A percentile compares a stretch with the other conserved stretches of the same genome.
Evolutionary conservation across 2,797 vertebrate genomes (phyloP).

Genomic region (Typhlichthys subterraneus): DNA sequence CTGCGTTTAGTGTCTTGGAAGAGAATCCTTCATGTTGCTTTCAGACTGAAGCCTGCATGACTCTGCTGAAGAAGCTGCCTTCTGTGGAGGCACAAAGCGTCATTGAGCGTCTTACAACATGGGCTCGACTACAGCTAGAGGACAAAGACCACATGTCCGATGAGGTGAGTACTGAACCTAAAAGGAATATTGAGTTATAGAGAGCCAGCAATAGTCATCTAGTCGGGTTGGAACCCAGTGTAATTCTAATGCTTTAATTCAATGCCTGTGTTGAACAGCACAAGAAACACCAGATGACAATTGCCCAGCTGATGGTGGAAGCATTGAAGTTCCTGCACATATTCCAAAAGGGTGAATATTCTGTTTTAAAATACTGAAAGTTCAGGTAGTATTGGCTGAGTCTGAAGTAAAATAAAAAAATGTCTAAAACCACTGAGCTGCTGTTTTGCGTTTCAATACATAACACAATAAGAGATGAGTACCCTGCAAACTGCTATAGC

Average conservation of each 20-base stretch:
- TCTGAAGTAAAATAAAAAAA: too few relatives aligned
- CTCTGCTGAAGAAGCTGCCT: constrained; percentile 80
- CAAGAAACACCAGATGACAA: constrained; percentile 78
- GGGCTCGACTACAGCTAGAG: constrained; percentile 84
- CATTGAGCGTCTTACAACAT: constrained; percentile 82
- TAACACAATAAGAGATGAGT: too few relatives aligned
- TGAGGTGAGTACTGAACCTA: constrained; percentile 74
- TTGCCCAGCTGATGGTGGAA: constrained; percentile 84
- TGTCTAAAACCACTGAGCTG: too few relatives aligned
- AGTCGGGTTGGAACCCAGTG: too few relatives aligned
- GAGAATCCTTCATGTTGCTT: constrained; percentile 17
- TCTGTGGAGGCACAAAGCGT: constrained; percentile 78
- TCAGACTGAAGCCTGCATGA: constrained; percentile 83
- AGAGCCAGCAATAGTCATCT: too few relatives aligned
- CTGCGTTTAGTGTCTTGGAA: neutral
- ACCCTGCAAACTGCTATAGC: too few relatives aligned
- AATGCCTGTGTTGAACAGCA: constrained; percentile 66
- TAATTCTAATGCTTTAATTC: neutral
- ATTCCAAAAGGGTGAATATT: constrained; percentile 82
- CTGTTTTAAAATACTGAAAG: neutral
- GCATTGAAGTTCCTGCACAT: constrained; percentile 81
- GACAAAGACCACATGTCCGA: constrained; percentile 80
- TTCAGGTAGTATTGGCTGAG: neutral
- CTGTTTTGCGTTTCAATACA: too few relatives aligned
- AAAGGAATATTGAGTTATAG: neutral